A percentile compares a stretch with the other conserved stretches of the same genome.
Evolutionary conservation across 2,113 vertebrate genomes (phyloP).

Genomic region (Panthera tigris): DNA sequence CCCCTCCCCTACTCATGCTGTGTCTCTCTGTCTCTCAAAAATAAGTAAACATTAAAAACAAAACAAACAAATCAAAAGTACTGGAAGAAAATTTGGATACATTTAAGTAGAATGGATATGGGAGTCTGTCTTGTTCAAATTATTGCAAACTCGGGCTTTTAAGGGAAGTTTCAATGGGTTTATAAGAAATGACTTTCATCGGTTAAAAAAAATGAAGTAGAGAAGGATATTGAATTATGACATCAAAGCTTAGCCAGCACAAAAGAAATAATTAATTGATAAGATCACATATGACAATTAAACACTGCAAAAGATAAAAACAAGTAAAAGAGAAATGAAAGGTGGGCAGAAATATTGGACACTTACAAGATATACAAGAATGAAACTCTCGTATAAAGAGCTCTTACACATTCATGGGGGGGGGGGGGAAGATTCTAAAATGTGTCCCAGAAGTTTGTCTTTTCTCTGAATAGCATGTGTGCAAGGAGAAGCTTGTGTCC

Average conservation of each 20-base stretch:
- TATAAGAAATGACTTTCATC: neutral
- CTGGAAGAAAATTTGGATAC: conserved; percentile 7
- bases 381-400: neutral
- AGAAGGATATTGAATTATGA: neutral
- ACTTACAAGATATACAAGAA: neutral
- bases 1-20: too few relatives aligned
- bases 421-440: neutral
- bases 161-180: neutral
- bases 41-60: too few relatives aligned
- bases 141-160: neutral
- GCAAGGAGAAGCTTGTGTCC: neutral
- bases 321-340: conserved; percentile 30
- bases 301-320: neutral
- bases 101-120: neutral
- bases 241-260: neutral
- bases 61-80: neutral
- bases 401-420: neutral
- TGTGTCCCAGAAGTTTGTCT: neutral
- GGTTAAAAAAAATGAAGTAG: neutral
- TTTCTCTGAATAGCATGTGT: neutral
- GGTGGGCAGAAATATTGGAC: neutral
- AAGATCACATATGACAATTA: neutral
- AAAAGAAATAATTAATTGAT: neutral
- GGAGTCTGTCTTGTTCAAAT: neutral
- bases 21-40: too few relatives aligned